A percentile compares a stretch with the other conserved stretches of the same genome.
Conservation (phyloP, 1,140 invertebrate species). For the Zaprionus ornatus region DNA sequence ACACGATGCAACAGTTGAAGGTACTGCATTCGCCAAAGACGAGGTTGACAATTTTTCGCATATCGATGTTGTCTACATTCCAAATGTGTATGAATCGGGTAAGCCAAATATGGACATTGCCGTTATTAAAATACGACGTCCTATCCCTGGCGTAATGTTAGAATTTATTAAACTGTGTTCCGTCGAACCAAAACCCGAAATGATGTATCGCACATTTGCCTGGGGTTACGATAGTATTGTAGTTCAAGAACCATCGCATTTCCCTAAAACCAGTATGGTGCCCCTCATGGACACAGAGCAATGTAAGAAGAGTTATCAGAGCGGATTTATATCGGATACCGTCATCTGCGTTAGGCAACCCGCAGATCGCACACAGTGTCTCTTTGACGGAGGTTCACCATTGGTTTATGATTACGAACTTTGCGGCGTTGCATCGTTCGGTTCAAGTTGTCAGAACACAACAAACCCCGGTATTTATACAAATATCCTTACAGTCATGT, state of each 20-base stretch:
- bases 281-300: not conserved
- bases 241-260: not conserved
- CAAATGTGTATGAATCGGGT: not conserved
- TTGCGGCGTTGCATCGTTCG: conserved; percentile 38
- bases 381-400: conserved; percentile 40
- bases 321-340: not conserved
- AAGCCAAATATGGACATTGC: conserved; percentile 40
- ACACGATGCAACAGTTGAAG: conserved; percentile 8
- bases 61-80: conserved; percentile 30
- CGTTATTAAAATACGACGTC: conserved; percentile 6
- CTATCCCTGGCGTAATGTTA: conserved; percentile 25
- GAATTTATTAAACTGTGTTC: conserved; percentile 45
- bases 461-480: conserved; percentile 30
- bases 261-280: not conserved
- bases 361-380: conserved; percentile 1
- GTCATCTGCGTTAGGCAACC: conserved; percentile 24
- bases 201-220: conserved; percentile 8
- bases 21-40: conserved; percentile 6
- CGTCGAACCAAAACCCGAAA: not conserved
- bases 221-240: conserved; percentile 32
- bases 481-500: not conserved
- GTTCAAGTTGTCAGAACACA: conserved; percentile 32
- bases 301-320: not conserved
- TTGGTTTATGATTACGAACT: conserved; percentile 27
- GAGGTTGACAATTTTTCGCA: conserved; percentile 5